These are phyloP conservation scores for Hyposoter didymator DNA, from an alignment of 2,888 invertebrate genomes.

Conservation along the genomic window DNA sequence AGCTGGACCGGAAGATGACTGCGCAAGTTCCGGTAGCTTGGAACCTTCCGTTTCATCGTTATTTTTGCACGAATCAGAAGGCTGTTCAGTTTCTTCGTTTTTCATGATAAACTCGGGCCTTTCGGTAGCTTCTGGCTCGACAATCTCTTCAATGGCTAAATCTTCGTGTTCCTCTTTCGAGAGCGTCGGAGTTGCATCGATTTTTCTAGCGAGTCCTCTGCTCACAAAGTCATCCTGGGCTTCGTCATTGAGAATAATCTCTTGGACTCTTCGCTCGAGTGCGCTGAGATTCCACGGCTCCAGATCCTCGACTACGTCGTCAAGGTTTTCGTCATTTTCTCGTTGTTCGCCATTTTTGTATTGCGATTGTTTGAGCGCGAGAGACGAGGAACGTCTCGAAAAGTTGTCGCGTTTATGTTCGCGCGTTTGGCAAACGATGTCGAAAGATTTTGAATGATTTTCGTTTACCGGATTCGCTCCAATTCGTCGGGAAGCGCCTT, in stretches of 20 bases:
- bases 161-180: neutral
- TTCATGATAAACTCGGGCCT: neutral
- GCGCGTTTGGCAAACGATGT: slow-evolving; percentile 1
- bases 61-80: slow-evolving; percentile 13
- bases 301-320: slow-evolving; percentile 60
- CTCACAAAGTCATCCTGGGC: slow-evolving; percentile 30
- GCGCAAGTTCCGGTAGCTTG: neutral
- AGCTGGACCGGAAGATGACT: neutral
- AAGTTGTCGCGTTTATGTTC: neutral
- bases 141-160: slow-evolving; percentile 9
- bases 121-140: neutral
- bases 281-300: slow-evolving; percentile 67
- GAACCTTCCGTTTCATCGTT: neutral
- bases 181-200: slow-evolving; percentile 20
- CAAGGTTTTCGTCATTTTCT: slow-evolving; percentile 53
- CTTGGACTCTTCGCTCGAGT: slow-evolving; percentile 62
- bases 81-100: neutral
- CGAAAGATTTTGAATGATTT: slow-evolving; percentile 36
- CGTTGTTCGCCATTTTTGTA: slow-evolving; percentile 55
- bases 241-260: slow-evolving; percentile 59
- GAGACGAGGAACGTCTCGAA: neutral
- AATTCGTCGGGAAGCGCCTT: slow-evolving; percentile 15
- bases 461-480: slow-evolving; percentile 19
- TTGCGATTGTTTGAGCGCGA: neutral
- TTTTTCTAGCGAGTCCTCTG: slow-evolving; percentile 48